A percentile compares a stretch with the other conserved stretches of the same genome.
phyloP scores from a whole-genome alignment of 2,888 invertebrate species.

The Perdita meconis region DNA sequence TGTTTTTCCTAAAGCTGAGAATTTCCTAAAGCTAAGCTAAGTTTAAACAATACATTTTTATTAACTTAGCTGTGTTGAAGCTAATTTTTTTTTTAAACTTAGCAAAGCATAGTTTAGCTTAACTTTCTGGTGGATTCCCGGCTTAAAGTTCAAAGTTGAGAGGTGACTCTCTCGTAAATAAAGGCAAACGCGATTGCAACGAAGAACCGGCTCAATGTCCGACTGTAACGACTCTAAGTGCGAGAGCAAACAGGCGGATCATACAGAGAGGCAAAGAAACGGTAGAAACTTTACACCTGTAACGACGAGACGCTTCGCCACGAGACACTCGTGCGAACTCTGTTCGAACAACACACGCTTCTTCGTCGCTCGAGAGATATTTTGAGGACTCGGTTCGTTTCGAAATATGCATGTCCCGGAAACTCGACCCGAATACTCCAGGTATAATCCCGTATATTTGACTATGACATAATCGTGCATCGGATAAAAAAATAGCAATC shows the following conservation, averaged over 20 bases:
- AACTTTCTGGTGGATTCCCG: too few relatives aligned
- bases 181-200: too few relatives aligned
- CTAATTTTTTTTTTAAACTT: too few relatives aligned
- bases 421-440: constrained; percentile 2
- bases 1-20: too few relatives aligned
- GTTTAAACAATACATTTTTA: too few relatives aligned
- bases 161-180: too few relatives aligned
- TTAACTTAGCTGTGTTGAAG: too few relatives aligned
- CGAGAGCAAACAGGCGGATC: constrained; percentile 65
- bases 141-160: too few relatives aligned
- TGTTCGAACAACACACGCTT: constrained; percentile 5
- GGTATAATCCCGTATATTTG: background rate
- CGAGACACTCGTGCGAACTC: constrained; percentile 47
- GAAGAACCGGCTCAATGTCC: constrained; percentile 41
- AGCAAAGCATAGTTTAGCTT: too few relatives aligned
- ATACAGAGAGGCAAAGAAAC: constrained; percentile 16
- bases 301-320: constrained; percentile 44
- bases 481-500: too few relatives aligned
- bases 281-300: constrained; percentile 66
- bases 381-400: constrained; percentile 45
- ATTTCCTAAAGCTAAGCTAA: too few relatives aligned
- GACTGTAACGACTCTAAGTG: constrained; percentile 57
- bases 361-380: constrained; percentile 48
- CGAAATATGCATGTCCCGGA: constrained; percentile 39
- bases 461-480: too few relatives aligned